These are phyloP conservation scores for Melanotaenia trifasciata DNA, from an alignment of 2,797 vertebrate species.

Conservation along the genomic window DNA sequence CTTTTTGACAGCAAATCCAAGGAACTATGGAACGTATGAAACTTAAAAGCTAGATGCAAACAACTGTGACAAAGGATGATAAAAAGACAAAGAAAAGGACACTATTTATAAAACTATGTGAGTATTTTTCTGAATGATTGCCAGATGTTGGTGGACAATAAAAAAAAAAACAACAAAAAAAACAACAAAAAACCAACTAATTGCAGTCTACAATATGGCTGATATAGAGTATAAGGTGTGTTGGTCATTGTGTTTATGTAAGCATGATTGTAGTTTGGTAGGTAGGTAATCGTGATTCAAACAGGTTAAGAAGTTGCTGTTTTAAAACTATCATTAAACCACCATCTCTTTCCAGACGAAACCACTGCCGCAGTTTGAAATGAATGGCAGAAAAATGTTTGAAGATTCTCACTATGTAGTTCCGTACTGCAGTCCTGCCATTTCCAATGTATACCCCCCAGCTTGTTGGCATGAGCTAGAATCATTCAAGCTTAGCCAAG, in stretches of 20 bases:
- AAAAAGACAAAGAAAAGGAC: background rate
- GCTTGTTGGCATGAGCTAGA: slow-evolving; percentile 54
- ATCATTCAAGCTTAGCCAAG: slow-evolving; percentile 53
- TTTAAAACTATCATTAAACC: background rate
- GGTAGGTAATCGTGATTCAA: background rate
- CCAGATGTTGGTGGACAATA: background rate
- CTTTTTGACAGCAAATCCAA: background rate
- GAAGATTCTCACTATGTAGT: background rate
- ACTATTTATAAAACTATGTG: too few relatives aligned
- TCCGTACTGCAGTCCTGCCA: slow-evolving; percentile 37
- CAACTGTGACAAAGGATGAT: background rate
- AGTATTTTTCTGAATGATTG: background rate
- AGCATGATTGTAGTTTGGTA: background rate
- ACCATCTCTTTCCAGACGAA: slow-evolving; percentile 6
- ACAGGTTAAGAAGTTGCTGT: background rate
- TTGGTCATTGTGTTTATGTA: background rate
- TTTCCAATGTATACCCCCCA: slow-evolving; percentile 39
- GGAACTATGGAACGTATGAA: background rate
- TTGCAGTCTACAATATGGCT: too few relatives aligned
- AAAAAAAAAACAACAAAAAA: background rate
- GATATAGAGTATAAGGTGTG: too few relatives aligned
- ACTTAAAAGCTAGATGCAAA: slow-evolving; percentile 4
- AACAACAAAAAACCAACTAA: too few relatives aligned
- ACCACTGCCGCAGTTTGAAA: slow-evolving; percentile 9
- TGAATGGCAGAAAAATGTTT: background rate